Evolutionary conservation across 2,888 invertebrate genomes (phyloP).

Genomic region (Metopia argyrocephala): DNA sequence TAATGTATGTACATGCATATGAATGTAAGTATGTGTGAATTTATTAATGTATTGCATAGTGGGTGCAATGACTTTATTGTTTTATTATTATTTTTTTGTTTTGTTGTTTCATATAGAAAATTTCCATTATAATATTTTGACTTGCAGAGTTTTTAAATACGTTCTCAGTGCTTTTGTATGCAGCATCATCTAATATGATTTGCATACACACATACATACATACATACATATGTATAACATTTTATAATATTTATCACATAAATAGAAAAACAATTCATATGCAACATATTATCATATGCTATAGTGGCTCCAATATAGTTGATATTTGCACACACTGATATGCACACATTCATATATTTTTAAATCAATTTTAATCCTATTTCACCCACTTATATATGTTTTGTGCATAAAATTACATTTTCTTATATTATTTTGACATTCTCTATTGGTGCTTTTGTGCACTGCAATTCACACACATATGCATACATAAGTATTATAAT

Average conservation of each 20-base stretch:
- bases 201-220: not conserved
- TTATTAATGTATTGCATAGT: constrained; percentile 43
- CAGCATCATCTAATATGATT: too few species aligned
- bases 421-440: constrained; percentile 53
- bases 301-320: constrained; percentile 8
- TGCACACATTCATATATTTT: constrained; percentile 34
- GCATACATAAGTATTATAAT: not conserved
- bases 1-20: not conserved
- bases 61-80: constrained; percentile 61
- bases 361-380: constrained; percentile 56
- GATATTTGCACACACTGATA: too few species aligned
- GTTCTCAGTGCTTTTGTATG: too few species aligned
- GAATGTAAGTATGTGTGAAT: not conserved
- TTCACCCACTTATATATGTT: constrained; percentile 51
- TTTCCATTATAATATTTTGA: too few species aligned
- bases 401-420: constrained; percentile 56
- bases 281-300: constrained; percentile 32
- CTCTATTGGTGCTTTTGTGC: too few species aligned
- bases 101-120: too few species aligned
- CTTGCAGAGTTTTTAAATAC: too few species aligned
- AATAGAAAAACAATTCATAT: constrained; percentile 21
- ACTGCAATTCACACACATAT: not conserved
- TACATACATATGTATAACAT: not conserved
- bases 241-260: not conserved
- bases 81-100: too few species aligned